Base-by-base conservation (phyloP, 2,113 vertebrate genomes). In the Saguinus midas region DNA sequence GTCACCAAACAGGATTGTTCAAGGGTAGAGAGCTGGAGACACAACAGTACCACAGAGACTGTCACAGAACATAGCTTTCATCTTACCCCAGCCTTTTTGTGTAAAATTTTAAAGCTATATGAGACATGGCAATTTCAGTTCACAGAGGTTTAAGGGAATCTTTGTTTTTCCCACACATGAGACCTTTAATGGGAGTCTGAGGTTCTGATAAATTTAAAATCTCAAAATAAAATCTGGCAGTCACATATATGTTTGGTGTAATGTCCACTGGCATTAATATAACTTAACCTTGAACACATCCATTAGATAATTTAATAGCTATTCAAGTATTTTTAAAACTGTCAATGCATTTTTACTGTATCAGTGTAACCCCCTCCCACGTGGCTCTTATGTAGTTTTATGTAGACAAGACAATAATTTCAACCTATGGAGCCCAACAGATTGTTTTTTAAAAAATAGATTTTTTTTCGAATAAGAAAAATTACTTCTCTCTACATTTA, bases 101-200 rank as follows among this genome's bases (percentile, higher is more conserved):
- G 9, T 21, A 97, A 87, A 96, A 79, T n/a, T 3, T 87, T 75
- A 92, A 84, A 83, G 37, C 25, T 61, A 4, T 35, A 3, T 43
- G 85, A 75, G 70, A 75, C 9, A 20, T 25, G 17, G 23, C 57
- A 40, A 52, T 85, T 81, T 95, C 75, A 81, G 27, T 50, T 96
- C 75, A 96, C 20, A 93, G 52, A 96, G 75, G 11, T 73, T 94
- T 84, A 76, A 86, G 52, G 66, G 27, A 85, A 94, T 86, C 20
- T 94, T 90, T 90, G 20, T 55, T 76, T 88, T 76, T 70, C 27
- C 3, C 8, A 92, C 10, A 85, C 6, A 50, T 61, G 52, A 92
- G 25, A 72, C 1, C 23, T 82, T 76, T 70, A 68, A 50, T 48
- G 23, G 90, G 37, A 78, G 37, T 81, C 70, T 66, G 21, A 29